Evolutionary conservation across 2,888 invertebrate genomes (phyloP), one percentile per base, ranked within the genome.

Genomic region (Tenodera sinensis): DNA sequence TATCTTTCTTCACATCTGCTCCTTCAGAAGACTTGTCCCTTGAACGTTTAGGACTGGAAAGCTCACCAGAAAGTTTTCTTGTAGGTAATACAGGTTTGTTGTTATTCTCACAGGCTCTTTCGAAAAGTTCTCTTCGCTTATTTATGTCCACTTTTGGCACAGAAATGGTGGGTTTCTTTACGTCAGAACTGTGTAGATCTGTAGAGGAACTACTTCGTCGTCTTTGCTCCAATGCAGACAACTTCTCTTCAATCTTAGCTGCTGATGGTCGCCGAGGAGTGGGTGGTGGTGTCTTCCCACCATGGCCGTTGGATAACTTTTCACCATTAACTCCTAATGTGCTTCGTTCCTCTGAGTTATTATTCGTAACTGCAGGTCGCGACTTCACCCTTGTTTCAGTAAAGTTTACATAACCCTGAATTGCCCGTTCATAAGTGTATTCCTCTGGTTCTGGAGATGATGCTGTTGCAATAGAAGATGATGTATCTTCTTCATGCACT

Each of bases 361-460:
- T 47, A 94, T 91, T 92, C 93, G 90, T 94, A 93, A 34, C 91
- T 90, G 47, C 87, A 87, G 92, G 93, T 94, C 84, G 94, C 93
- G 95, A 95, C 91, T 96, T 95, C 85, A 96, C 97, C 91, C 97
- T 95, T 88, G 92, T 92, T 91, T 93, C 93, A 14, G 93, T 92
- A 90, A 92, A 93, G 90, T 97, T 96, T 91, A 97, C 96, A 93
- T 98, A 98, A 91, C 97, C 96, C 92, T 97, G 96, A 91, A 97
- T 97, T 91, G 97, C 97, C 91, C 97, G 96, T 93, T 98, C 97
- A 93, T 97, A 98, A 0, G 97, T 97, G 93, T 97, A 97, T 93
- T 97, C 97, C 92, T 97, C 89, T 30, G 89, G 89, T 83, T 89
- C 89, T 83, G 89, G 89, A 25, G 89, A 89, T n/a, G 89, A 89